phyloP scores from a whole-genome alignment of 2,888 invertebrate species.

The Drosophila kambysellisi region DNA sequence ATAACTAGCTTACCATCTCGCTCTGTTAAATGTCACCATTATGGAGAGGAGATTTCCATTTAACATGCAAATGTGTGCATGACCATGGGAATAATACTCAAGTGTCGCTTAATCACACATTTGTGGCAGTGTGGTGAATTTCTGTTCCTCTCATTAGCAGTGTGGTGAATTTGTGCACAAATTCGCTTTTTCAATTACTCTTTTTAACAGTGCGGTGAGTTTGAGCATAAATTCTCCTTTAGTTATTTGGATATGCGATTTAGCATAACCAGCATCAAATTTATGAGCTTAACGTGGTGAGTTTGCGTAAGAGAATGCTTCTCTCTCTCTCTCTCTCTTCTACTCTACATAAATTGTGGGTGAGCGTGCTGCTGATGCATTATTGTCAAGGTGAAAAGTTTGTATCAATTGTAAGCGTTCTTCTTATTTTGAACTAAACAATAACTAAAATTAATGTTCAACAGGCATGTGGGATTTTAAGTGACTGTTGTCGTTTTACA shows the following conservation, averaged over 20 bases:
- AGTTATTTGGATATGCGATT: not conserved
- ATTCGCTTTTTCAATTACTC: not conserved
- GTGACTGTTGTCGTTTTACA: constrained; percentile 26
- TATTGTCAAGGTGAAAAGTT: constrained; percentile 38
- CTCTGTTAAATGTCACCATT: constrained; percentile 26
- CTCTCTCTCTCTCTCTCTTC: not conserved
- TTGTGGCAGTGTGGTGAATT: not conserved
- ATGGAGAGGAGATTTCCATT: constrained; percentile 2
- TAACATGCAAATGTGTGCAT: constrained; percentile 6
- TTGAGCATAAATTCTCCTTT: not conserved
- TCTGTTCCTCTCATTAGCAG: too few species aligned
- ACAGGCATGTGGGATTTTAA: constrained; percentile 14
- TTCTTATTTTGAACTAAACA: constrained; percentile 6
- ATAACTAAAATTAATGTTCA: constrained; percentile 1
- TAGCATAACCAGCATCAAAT: not conserved
- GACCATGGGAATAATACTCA: constrained; percentile 22
- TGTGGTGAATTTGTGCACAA: not conserved
- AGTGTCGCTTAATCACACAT: constrained; percentile 14
- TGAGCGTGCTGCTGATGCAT: constrained; percentile 15
- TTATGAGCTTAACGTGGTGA: constrained; percentile 13
- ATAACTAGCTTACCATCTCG: constrained; percentile 10
- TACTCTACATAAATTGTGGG: not conserved
- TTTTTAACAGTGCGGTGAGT: not conserved
- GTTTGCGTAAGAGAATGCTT: constrained; percentile 10
- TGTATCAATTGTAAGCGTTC: constrained; percentile 12